These are phyloP conservation scores for Drosophila nigrodunni DNA, from an alignment of 1,140 invertebrate species.

Conservation along the genomic window DNA sequence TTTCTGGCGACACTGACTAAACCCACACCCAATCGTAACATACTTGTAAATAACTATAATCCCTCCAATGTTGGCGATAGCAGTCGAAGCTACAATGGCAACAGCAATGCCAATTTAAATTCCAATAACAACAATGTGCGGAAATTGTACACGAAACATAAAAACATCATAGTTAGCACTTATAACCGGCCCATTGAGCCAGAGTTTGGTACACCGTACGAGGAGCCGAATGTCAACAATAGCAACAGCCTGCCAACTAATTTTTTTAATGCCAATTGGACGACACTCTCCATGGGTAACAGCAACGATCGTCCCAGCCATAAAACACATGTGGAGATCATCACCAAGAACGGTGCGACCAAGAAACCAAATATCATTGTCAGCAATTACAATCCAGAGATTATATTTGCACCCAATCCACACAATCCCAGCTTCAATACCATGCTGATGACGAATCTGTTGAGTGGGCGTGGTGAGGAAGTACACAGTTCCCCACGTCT, in stretches of 20 bases:
- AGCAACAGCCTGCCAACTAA: slow-evolving; percentile 73
- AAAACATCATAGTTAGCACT: slow-evolving; percentile 84
- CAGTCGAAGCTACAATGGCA: slow-evolving; percentile 71
- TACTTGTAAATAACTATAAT: slow-evolving; percentile 84
- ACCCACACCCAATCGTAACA: slow-evolving; percentile 79
- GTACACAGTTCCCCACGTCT: slow-evolving; percentile 81
- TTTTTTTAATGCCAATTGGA: slow-evolving; percentile 85
- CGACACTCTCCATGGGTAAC: slow-evolving; percentile 76
- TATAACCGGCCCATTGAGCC: slow-evolving; percentile 77
- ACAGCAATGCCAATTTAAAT: slow-evolving; percentile 61
- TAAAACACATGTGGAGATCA: slow-evolving; percentile 88
- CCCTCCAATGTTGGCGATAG: slow-evolving; percentile 75
- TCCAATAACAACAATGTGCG: slow-evolving; percentile 64
- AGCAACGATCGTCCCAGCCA: slow-evolving; percentile 86
- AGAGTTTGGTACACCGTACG: slow-evolving; percentile 72
- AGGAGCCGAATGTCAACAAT: slow-evolving; percentile 70
- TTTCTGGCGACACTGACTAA: slow-evolving; percentile 73
- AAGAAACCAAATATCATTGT: slow-evolving; percentile 85
- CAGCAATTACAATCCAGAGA: slow-evolving; percentile 84
- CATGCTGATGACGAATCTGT: slow-evolving; percentile 87
- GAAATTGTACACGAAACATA: slow-evolving; percentile 81
- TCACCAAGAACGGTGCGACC: slow-evolving; percentile 87
- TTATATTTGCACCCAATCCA: slow-evolving; percentile 79
- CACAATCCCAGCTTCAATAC: slow-evolving; percentile 85
- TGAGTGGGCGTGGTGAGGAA: slow-evolving; percentile 87